These are phyloP conservation scores for Promerops cafer DNA, from an alignment of 2,113 vertebrate species.

Conservation along the genomic window DNA sequence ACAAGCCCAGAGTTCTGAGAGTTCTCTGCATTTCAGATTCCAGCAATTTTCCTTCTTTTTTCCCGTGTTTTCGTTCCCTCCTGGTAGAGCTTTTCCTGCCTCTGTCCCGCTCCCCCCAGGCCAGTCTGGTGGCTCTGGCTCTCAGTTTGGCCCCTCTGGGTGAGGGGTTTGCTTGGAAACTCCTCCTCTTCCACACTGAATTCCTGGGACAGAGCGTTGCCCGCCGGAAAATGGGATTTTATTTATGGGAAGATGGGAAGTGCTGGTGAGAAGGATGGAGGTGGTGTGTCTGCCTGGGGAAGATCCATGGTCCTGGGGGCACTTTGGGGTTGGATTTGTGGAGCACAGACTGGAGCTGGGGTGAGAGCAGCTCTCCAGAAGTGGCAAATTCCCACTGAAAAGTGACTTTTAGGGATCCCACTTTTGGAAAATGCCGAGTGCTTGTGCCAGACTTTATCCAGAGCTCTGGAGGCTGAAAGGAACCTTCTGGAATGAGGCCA, in stretches of 20 bases:
- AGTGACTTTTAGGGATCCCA: background rate
- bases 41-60: background rate
- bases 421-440: background rate
- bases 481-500: fast-evolving
- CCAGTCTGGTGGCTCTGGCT: background rate
- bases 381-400: background rate
- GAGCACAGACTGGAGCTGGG: background rate
- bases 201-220: background rate
- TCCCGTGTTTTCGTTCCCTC: background rate
- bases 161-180: background rate
- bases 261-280: background rate
- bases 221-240: fast-evolving
- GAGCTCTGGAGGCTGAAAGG: background rate
- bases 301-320: background rate
- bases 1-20: too few relatives aligned
- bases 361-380: background rate
- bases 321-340: background rate
- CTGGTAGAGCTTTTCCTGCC: background rate
- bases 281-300: background rate
- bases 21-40: too few relatives aligned
- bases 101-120: background rate
- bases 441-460: background rate
- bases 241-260: background rate
- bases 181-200: fast-evolving
- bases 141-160: background rate